Evolutionary conservation across 2,113 vertebrate species (phyloP), one percentile per base, ranked within the genome.

Genomic region (Entelurus aequoreus): DNA sequence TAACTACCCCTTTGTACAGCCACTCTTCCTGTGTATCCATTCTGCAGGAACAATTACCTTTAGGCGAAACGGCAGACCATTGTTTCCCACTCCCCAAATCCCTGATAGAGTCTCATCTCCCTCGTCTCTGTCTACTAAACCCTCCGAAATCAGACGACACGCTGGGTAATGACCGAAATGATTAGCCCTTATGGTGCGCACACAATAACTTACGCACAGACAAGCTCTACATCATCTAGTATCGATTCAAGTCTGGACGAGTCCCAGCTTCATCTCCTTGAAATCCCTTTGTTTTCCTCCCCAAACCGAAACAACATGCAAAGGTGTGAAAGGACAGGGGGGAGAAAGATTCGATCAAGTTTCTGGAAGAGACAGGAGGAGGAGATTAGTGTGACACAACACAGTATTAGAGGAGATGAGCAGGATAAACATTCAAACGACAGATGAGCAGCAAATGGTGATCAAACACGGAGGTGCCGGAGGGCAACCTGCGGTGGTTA

Each of bases 91-190:
- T 75, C 60, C 65, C 76, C 78, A 81, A 82, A 85, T 85, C 81
- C 74, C 71, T 8, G 46, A 78, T 60, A 75, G 62, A 72, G 74
- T 78, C 62, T 61, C 82, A 83, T 77, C 74, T 75, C 74, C 80
- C 71, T 44, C 68, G 81, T 72, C 78, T 72, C 74, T 78, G 71
- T 68, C 78, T 73, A 54, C 72, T 86, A 86, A 57, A 86, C 87
- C 84, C 73, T 61, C 28, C 28, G 12, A 74, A 86, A 86, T 82
- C 75, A 82, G 78, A 75, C 79, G 72, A 81, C 77, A 69, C 11
- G 47, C 69, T 65, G 63, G 44, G 66, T 85, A 86, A 84, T 82
- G 78, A 85, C 78, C 78, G 81, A 83, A 84, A 85, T 78, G 75
- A 84, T 89, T 87, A 87, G 84, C 83, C 66, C 59, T 54, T 66